Base-by-base conservation (phyloP, 1,140 invertebrate genomes). In the Diprion similis region DNA sequence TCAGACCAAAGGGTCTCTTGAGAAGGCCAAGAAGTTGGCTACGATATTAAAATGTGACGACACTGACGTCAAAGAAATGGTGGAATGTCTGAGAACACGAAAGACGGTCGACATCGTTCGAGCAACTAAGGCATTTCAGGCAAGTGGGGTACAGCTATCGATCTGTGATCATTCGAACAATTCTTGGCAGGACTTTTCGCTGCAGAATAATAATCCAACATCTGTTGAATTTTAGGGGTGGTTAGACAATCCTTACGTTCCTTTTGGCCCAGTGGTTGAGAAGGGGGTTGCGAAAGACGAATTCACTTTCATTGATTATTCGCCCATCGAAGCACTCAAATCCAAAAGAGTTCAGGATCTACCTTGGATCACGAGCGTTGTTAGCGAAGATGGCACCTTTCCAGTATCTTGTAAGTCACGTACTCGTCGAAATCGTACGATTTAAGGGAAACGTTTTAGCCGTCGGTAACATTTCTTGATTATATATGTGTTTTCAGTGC, bases 21-120 rank as follows among this genome's bases (percentile, higher is more conserved):
- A 91, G 74, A 93, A 93, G 79, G 91, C 94, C 0, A 85, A 89
- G 51, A 83, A 89, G 59, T 82, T 95, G 3, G 92, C 91, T 0
- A 78, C 84, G 4, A 84, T 87, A 1, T 84, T 95, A 0, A 93
- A 93, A 74, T 95, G 94, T 83, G 89, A 90, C 0, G 89, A 84
- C 10, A 72, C 82, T 51, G 83, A 82, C 68, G 89, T 80, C 45
- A 79, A 85, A 71, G 86, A 90, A 15, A 88, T 95, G 78, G 83
- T 93, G 0, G 89, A 91, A 46, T 95, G 94, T 83, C 85, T 95
- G 0, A 86, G 89, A 59, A 86, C 89, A 68, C 83, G 89, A 71
- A 89, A 91, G 0, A 90, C 90, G 6, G 85, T 89, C 19, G 87
- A 82, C 8, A 80, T 91, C n/a, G 88, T 90, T 8, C 68, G 74